These are phyloP conservation scores for Athalia rosae DNA, from an alignment of 2,888 invertebrate species.

Conservation along the genomic window DNA sequence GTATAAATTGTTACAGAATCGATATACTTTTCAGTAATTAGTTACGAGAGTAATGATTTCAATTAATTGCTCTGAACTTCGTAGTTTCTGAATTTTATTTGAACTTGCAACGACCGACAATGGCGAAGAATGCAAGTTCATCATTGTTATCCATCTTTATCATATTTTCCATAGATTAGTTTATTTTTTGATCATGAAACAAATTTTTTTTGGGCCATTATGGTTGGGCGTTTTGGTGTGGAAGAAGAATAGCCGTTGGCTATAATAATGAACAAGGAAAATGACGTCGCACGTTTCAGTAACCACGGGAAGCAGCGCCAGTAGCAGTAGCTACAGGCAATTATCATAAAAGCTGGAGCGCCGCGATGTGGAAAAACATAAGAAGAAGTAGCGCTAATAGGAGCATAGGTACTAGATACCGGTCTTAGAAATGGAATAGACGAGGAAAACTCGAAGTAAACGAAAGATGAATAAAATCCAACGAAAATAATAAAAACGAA, in stretches of 20 bases:
- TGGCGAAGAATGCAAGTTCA: too few relatives aligned
- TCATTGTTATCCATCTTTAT: too few relatives aligned
- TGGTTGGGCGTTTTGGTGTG: background rate
- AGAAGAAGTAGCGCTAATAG: background rate
- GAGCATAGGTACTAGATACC: conserved; percentile 17
- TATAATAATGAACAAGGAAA: conserved; percentile 43
- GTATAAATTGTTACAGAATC: too few relatives aligned
- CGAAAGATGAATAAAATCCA: conserved; percentile 6
- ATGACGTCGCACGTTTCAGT: conserved; percentile 36
- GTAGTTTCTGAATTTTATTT: too few relatives aligned
- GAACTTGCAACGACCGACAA: too few relatives aligned
- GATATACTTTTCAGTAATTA: too few relatives aligned
- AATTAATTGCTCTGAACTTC: too few relatives aligned
- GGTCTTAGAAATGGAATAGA: background rate
- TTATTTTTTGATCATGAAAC: too few relatives aligned
- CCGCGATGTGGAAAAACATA: conserved; percentile 7
- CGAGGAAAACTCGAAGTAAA: background rate
- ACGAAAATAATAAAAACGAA: too few relatives aligned
- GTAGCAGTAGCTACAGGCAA: conserved; percentile 41
- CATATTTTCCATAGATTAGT: background rate
- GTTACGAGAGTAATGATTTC: too few relatives aligned
- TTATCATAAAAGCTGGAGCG: conserved; percentile 47
- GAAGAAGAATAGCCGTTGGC: background rate
- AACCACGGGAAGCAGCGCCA: background rate
- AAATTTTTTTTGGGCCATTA: conserved; percentile 27